Percentiles rank a stretch among this genome's conserved stretches.
Conservation (phyloP, 2,113 vertebrate genomes). For the Tachysurus vachellii region DNA sequence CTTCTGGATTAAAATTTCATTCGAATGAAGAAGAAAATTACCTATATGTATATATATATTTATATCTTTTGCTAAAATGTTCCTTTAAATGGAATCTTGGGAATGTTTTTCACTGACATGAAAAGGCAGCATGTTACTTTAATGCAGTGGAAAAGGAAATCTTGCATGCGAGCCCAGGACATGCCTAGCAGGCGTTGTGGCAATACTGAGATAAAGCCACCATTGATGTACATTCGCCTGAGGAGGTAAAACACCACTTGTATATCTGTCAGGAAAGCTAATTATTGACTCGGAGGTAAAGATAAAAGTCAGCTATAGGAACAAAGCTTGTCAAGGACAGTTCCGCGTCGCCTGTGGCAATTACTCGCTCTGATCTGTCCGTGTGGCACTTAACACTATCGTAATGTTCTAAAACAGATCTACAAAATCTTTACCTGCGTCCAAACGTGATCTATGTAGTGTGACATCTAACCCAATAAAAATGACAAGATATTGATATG, state of each 20-base stretch:
- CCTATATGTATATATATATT: background rate
- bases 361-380: background rate
- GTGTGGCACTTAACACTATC: background rate
- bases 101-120: background rate
- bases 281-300: conserved; percentile 28
- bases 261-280: conserved; percentile 27
- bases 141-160: background rate
- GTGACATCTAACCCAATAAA: background rate
- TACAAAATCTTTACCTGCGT: background rate
- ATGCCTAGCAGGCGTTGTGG: conserved; percentile 2
- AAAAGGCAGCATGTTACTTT: background rate
- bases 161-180: conserved; percentile 17
- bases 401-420: background rate
- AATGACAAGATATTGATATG: background rate
- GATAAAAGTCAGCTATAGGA: conserved; percentile 29
- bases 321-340: conserved; percentile 23
- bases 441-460: background rate
- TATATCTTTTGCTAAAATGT: background rate
- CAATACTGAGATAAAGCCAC: conserved; percentile 33
- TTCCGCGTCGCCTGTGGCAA: background rate
- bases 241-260: conserved; percentile 28
- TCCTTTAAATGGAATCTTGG: background rate
- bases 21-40: too few relatives aligned
- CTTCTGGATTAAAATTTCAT: too few relatives aligned
- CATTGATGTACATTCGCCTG: conserved; percentile 16